Percentiles rank a stretch among this genome's conserved stretches.
Conservation (phyloP, 1,140 invertebrate genomes). For the Nymphalis io region DNA sequence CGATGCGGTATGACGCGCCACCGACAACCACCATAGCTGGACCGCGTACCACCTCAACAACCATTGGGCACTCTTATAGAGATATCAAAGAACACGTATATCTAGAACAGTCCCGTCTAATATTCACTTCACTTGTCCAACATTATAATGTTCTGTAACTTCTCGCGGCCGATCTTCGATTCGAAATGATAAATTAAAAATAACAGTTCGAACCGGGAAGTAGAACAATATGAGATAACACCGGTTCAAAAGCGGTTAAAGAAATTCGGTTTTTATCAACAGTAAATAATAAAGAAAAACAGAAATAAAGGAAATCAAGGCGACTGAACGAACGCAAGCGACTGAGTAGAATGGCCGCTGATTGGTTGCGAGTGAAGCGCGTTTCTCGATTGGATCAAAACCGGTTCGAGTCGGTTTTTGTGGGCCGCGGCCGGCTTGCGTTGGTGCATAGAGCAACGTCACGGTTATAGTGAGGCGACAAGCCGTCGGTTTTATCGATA, state of each 20-base stretch:
- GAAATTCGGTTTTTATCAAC: conserved; percentile 49
- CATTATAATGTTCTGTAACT: conserved; percentile 57
- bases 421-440: conserved; percentile 65
- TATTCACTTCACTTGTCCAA: conserved; percentile 70
- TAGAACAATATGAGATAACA: conserved; percentile 44
- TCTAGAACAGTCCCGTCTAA: neutral
- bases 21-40: conserved; percentile 71
- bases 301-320: conserved; percentile 52
- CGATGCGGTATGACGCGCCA: conserved; percentile 54
- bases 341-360: conserved; percentile 64
- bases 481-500: conserved; percentile 53
- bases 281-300: conserved; percentile 48
- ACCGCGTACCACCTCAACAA: conserved; percentile 59
- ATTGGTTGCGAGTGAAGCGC: conserved; percentile 70
- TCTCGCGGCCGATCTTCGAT: neutral
- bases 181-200: conserved; percentile 8
- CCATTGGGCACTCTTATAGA: conserved; percentile 59
- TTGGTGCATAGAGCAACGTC: conserved; percentile 63
- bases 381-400: conserved; percentile 66
- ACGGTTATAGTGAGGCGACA: conserved; percentile 58
- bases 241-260: conserved; percentile 44
- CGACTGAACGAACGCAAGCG: conserved; percentile 51
- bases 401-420: conserved; percentile 71
- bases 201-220: neutral
- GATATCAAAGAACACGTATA: conserved; percentile 9